Evolutionary conservation across 2,797 vertebrate species (phyloP).

Genomic region (Chelonia mydas): DNA sequence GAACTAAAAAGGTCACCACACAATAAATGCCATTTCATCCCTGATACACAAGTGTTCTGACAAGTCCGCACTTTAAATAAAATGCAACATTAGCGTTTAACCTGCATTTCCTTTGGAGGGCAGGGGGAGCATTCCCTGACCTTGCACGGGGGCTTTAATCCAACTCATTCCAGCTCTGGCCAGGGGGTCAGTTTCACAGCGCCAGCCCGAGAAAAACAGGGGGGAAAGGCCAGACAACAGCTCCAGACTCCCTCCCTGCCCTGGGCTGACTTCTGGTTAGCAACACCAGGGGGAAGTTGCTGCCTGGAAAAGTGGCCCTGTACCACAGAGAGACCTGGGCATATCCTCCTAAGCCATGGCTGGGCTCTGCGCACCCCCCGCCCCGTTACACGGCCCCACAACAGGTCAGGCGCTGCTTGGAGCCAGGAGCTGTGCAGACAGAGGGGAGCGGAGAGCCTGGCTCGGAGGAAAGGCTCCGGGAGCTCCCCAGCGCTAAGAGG

Average conservation of each 20-base stretch:
- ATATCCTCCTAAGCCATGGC: neutral
- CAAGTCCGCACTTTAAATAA: conserved; percentile 81
- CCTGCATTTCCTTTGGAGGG: conserved; percentile 68
- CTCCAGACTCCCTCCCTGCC: neutral
- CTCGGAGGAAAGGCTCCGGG: neutral
- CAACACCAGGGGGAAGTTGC: neutral
- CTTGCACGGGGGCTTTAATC: neutral
- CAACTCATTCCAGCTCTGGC: neutral
- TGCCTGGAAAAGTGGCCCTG: neutral
- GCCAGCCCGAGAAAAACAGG: conserved; percentile 58
- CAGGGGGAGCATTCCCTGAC: neutral
- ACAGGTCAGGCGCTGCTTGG: neutral
- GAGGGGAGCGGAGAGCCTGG: neutral
- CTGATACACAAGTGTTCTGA: conserved; percentile 81
- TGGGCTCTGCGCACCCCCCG: neutral
- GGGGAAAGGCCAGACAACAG: conserved; percentile 52
- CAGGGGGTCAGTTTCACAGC: conserved; percentile 43
- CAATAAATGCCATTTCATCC: conserved; percentile 83
- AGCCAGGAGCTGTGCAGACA: neutral
- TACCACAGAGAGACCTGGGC: neutral
- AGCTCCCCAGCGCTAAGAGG: neutral
- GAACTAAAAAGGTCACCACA: conserved; percentile 82
- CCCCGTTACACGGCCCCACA: accelerated
- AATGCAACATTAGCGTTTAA: conserved; percentile 83
- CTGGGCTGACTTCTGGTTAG: neutral